Base-by-base conservation (phyloP, 2,888 invertebrate genomes). In the Lacanobia oleracea region DNA sequence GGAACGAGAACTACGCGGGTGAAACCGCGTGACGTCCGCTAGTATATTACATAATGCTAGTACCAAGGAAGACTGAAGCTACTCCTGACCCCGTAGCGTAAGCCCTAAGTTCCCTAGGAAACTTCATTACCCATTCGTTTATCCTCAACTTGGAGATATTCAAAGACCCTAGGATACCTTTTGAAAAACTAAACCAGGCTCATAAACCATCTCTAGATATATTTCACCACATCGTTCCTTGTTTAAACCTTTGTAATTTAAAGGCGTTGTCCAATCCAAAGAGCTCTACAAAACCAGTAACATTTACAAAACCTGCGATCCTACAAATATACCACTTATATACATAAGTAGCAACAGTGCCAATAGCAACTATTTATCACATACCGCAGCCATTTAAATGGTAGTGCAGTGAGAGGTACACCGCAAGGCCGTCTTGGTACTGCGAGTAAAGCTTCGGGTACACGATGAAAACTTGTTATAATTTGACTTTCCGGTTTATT, bases 371-470 rank as follows among this genome's bases (percentile, higher is more conserved):
- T 76, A 75, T 79, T 81, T 81, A 81, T 70, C 81, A 84, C 85
- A 87, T 87, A 81, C 80, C 80, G 37, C 65, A 69, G 79, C 78
- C 60, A 75, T 77, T 77, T 80, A 82, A 76, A 81, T 82, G 67
- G 77, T 67, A 81, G 64, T 79, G 83, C 85, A 85, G 84, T 85
- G 82, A 86, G 86, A 83, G 86, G 79, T 83, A 81, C 56, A 81
- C 83, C 82, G 82, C 90, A 90, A 90, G 90, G 90, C 86, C 90
- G 87, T 40, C 56, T 40, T 33, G 70, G 78, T 86, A 69, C 71
- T 65, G 77, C 78, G 78, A 77, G 66, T 82, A 74, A 75, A 78
- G 78, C 75, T 54, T 51, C 12, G 81, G 56, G 21, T 81, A 81
- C 70, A 77, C 56, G 64, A 63, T 50, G 21, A 33, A 67, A 82